Evolutionary conservation across 2,113 vertebrate genomes (phyloP).

Genomic region (Pithys albifrons): DNA sequence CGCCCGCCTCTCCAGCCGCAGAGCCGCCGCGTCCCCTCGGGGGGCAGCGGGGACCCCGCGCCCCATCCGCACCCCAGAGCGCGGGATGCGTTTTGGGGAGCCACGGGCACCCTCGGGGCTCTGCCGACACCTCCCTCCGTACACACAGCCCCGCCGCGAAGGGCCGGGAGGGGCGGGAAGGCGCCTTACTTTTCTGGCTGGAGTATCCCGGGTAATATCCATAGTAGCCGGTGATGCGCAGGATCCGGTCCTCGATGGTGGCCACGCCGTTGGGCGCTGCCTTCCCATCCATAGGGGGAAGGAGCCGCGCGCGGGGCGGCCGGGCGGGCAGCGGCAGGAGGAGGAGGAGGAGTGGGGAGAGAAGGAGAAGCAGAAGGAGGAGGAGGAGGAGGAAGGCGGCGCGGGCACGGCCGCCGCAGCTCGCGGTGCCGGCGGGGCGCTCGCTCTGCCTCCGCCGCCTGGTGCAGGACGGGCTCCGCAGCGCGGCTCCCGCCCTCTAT

Average conservation of each 20-base stretch:
- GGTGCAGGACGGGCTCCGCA: conserved; percentile 69
- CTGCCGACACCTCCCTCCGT: neutral
- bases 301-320: conserved; percentile 36
- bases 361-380: neutral
- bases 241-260: conserved; percentile 95
- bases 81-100: neutral
- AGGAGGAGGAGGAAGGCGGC: neutral
- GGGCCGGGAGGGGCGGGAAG: neutral
- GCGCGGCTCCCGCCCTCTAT: neutral
- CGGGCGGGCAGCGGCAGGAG: neutral
- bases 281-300: conserved; percentile 81
- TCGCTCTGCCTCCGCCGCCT: conserved; percentile 70
- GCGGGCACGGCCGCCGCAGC: conserved; percentile 28
- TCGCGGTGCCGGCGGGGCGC: conserved; percentile 51
- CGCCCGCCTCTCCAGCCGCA: neutral
- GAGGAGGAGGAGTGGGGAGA: neutral
- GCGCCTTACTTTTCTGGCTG: conserved; percentile 93
- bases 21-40: neutral
- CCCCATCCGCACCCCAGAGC: too few species aligned
- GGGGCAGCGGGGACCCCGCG: neutral
- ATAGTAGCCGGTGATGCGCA: conserved; percentile 98
- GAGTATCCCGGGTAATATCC: conserved; percentile 97
- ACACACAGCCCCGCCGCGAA: neutral
- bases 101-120: neutral
- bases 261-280: conserved; percentile 92